phyloP scores from a whole-genome alignment of 2,797 vertebrate species.

The Danio choprae region DNA sequence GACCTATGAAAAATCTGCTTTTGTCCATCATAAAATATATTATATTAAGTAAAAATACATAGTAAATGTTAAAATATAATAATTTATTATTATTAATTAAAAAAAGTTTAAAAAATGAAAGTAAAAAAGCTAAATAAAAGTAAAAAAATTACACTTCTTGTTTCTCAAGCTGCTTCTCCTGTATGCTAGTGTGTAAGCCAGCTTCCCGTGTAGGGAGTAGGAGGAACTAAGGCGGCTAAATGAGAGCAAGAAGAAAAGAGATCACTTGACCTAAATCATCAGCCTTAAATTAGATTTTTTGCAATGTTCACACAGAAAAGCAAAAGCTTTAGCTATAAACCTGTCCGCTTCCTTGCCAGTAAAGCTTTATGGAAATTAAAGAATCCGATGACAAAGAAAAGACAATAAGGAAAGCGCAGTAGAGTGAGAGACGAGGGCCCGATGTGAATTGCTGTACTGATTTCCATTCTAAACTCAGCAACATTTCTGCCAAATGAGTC shows the following conservation, averaged over 20 bases:
- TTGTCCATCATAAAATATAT: background rate
- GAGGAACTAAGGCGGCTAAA: background rate
- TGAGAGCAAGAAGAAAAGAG: background rate
- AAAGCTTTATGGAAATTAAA: slow-evolving; percentile 48
- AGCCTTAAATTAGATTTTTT: background rate
- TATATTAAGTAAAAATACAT: background rate
- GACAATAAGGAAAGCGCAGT: background rate
- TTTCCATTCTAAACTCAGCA: slow-evolving; percentile 38
- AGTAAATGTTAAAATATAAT: background rate
- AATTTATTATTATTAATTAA: too few relatives aligned
- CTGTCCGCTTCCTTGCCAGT: slow-evolving; percentile 11
- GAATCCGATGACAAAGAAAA: slow-evolving; percentile 31
- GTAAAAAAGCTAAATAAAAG: too few relatives aligned
- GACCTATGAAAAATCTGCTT: background rate
- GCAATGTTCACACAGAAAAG: background rate
- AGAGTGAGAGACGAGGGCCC: slow-evolving; percentile 1
- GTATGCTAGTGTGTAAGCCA: background rate
- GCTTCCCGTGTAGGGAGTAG: background rate
- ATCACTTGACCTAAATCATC: slow-evolving; percentile 10
- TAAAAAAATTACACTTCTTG: too few relatives aligned
- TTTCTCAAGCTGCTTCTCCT: background rate
- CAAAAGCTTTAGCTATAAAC: slow-evolving; percentile 25
- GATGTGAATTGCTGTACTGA: slow-evolving; percentile 15
- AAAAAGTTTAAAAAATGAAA: too few relatives aligned
- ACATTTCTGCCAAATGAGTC: slow-evolving; percentile 34